Base-by-base conservation (phyloP, 2,797 vertebrate species). In the Mus spretus region DNA sequence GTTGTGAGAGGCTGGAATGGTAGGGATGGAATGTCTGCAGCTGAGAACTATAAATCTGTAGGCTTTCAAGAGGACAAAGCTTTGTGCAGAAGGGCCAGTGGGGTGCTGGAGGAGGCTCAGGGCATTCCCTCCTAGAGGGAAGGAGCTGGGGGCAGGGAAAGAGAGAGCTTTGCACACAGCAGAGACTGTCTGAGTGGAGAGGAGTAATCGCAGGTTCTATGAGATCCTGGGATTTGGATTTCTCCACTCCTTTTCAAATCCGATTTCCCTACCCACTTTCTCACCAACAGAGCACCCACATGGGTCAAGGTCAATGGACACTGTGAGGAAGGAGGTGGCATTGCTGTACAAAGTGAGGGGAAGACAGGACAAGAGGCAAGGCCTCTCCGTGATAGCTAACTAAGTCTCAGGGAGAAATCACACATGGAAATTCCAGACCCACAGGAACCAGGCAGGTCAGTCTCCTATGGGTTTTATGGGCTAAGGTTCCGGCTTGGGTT, bases 41-140 rank as follows among this genome's bases (percentile, higher is more conserved):
- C 92, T 91, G 95, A 97, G 83, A 82, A 53, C 88, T 74, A 57
- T 97, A 97, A 97, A 97, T 96, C 96, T 95, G 12, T 31, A 88
- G 63, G 78, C 59, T 94, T 96, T 94, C 88, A 90, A 63, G 61
- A 96, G 79, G 85, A 97, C 93, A 94, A 95, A 97, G 94, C 79
- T 6, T 3, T 31, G 47, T 37, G 83, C 85, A 93, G 65, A 50
- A 65, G 34, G 77, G 87, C 9, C 84, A 34, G 53, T 47, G 59
- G 92, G 63, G 75, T 47, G 7, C 6, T 34, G 34, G 10, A 34
- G 63, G 82, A 89, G 59, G 63, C 63, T 53, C 14, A 12, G 28
- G 88, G 59, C 74, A 57, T 59, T 91, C 44, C 55, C 44, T 75
- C 40, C 47, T 34, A 10, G n/a, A 83, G 55, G 65, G 70, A n/a